Base-by-base conservation (phyloP, 2,797 vertebrate species). In the Gymnothorax reevesii region DNA sequence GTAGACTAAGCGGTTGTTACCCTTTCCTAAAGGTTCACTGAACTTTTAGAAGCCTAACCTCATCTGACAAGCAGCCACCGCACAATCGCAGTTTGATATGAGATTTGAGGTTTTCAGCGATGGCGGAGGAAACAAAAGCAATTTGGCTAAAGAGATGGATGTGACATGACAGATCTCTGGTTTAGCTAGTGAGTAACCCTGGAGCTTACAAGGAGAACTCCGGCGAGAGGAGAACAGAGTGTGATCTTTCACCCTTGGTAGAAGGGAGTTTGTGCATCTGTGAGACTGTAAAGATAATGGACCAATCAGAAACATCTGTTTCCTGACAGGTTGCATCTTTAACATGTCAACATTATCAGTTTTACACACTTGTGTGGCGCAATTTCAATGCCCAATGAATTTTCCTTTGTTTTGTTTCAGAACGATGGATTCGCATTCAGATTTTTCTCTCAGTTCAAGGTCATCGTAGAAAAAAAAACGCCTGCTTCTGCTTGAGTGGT, bases 111-210 rank as follows among this genome's bases (percentile, higher is more conserved):
- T 92, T 94, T 95, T 92, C 93, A 94, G 93, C 93, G 91, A 94
- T 95, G 93, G 93, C 93, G 93, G 95, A 93, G 90, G 94, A 97
- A 97, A 97, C 96, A 97, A 97, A 98, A 95, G 94, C 91, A 91
- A 93, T 94, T 88, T 89, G 91, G 91, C 93, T 88, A 90, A 66
- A 89, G 90, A 95, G 95, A 97, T 94, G 94, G 95, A 98, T 98
- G 94, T 94, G 95, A 96, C 94, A 96, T 95, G 98, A 98, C 98
- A 98, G 96, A 94, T 97, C 93, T 91, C 87, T 95, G 95, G 97
- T 95, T 95, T 94, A 97, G 96, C 82, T 95, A 94, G 95, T 96
- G 91, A 94, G 94, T 90, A 92, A 94, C 96, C 93, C 96, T 96
- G 96, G 92, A 89, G 90, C 89, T 92, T 92, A 87, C 93, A 93